phyloP scores from a whole-genome alignment of 2,888 invertebrate genomes.

The Leptinotarsa juncta region DNA sequence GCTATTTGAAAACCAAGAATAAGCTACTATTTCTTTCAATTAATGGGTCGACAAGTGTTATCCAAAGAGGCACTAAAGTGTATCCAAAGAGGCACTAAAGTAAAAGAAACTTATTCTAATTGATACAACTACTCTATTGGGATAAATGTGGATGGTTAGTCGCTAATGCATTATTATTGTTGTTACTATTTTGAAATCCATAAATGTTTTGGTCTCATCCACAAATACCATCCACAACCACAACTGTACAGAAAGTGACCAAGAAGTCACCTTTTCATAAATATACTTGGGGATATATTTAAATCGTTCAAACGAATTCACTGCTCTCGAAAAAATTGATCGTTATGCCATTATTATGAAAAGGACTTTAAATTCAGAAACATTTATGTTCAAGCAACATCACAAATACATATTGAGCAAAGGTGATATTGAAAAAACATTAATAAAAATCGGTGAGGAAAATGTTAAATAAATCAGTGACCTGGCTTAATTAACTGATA shows the following conservation, averaged over 20 bases:
- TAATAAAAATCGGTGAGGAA: not conserved
- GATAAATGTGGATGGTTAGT: not conserved
- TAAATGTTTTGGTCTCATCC: not conserved
- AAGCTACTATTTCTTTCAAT: conserved; percentile 33
- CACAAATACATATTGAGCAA: conserved; percentile 7
- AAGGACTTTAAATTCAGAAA: not conserved
- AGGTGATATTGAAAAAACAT: not conserved
- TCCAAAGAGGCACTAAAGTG: conserved; percentile 44
- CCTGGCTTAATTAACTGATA: not conserved
- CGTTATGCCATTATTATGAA: not conserved
- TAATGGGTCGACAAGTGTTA: conserved; percentile 33
- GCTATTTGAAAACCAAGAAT: conserved; percentile 35
- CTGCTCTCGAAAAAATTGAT: conserved; percentile 22
- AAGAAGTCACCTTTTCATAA: conserved; percentile 27
- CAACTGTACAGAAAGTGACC: conserved; percentile 26
- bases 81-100: conserved; percentile 55
- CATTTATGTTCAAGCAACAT: not conserved
- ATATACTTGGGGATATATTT: conserved; percentile 30
- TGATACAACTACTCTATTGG: not conserved
- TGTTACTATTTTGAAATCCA: not conserved
- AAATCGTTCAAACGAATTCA: conserved; percentile 27
- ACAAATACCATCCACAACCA: conserved; percentile 28
- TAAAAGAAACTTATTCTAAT: conserved; percentile 43
- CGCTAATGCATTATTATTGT: not conserved
- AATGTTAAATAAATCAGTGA: conserved; percentile 4